Base-by-base conservation (phyloP, 64 coral and sea anemone genomes). In the Stylophora pistillata region DNA sequence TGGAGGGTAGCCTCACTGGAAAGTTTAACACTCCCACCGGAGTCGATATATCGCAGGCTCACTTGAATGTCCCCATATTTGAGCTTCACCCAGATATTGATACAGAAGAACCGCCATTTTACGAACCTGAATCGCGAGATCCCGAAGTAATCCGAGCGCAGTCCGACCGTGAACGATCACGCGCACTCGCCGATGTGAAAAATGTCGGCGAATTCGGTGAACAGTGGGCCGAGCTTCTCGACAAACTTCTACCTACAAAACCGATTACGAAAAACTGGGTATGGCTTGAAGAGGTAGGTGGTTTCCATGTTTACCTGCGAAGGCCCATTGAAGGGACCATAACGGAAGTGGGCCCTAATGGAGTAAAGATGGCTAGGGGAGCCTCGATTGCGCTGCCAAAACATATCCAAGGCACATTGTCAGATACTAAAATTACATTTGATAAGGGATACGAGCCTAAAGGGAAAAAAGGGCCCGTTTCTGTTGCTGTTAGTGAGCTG, bases 301-400 rank as follows among this genome's bases (percentile, higher is more conserved):
- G 15, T 29, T 99, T 99, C 78, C 87, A 95, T 78, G 74, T 99
- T 82, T 29, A 93, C 20, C 86, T 99, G 58, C 93, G 91, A 16
- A 82, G 93, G 60, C 58, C 82, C 15, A 89, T 86, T 68, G 87
- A 94, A 30, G 97, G 93, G 12, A 89, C 76, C 16, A 81, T 99
- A 71, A 73, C 76, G 59, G 74, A 91, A 65, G 78, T 95, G 66
- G 97, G 97, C 12, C 97, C 97, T 64, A 95, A 88, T 55, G 97
- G 97, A 63, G 54, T 99, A 52, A 95, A 95, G 83, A 64, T 95
- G 31, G 93, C 97, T 0, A 99, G 90, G 74, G 97, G 97, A 86
- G 90, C 97, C 14, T 71, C 56, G 30, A 93, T 99, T 72, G 76
- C 31, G 4, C 37, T 99, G 23, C 93, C 97, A 11, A 99, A 99